Evolutionary conservation across 2,113 vertebrate genomes (phyloP), one percentile per base, ranked within the genome.

Genomic region (Oreotrochilus melanogaster): DNA sequence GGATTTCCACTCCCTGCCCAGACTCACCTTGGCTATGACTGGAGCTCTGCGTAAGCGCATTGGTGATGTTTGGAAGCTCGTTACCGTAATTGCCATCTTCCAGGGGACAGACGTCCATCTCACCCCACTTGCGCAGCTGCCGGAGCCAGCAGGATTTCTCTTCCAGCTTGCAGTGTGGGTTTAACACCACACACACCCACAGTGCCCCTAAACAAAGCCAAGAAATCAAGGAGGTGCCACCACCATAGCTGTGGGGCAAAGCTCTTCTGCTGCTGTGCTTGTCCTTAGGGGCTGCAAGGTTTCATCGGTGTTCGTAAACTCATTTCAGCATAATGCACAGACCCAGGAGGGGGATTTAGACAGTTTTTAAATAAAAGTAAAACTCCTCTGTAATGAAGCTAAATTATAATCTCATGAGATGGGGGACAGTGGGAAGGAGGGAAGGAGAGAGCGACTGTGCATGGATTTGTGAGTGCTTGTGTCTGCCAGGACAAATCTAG

Each of bases 61-160:
- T 99, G 97, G 99, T 99, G 97, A 99, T 99, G 98, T 99, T 99
- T 33, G 99, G 99, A 65, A 99, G 98, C 97, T 99, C 99, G 22
- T 99, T 99, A 87, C 99, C 99, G 1, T 99, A 99, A 98, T 99
- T 99, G 56, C 99, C 99, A 39, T 99, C 99, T 97, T 99, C 99
- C 93, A 99, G 97, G 16, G 99, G 99, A 96, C 99, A 99, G 67
- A 99, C 97, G 51, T 99, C 99, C 98, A 99, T 99, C 98, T 99
- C 99, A 0, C 98, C 98, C 99, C 99, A 99, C 80, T 99, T 99
- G 96, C 98, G 99, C 87, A 99, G 98, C 94, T 99, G 99, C 96
- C 98, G 98, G 42, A 99, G 98, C 99, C 99, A 99, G 96, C 98
- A 97, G 83, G 97, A 98, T 96, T 99, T 99, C 97, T 99, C 99